Percentiles rank a stretch among this genome's conserved stretches.
Conservation (phyloP, 2,113 vertebrate species). For the Petroica traversi region DNA sequence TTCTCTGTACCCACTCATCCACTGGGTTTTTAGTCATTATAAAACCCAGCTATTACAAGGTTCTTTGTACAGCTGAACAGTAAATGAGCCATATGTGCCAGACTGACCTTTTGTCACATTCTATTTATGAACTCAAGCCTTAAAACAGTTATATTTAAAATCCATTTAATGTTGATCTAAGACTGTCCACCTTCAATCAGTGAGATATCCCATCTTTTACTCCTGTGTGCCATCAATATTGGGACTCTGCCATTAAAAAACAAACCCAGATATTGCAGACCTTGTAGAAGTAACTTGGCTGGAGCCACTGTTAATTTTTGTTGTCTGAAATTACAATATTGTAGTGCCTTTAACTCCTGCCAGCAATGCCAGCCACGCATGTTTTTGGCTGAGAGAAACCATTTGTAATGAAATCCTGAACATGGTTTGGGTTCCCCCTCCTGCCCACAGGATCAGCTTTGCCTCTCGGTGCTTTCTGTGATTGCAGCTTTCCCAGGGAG, state of each 20-base stretch:
- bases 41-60: background rate
- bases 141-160: background rate
- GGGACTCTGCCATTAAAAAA: background rate
- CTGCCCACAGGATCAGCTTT: background rate
- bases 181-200: background rate
- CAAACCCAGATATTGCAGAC: background rate
- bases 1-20: background rate
- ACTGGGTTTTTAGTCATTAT: background rate
- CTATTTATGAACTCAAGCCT: background rate
- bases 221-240: background rate
- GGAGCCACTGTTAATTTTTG: background rate
- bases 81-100: constrained; percentile 8
- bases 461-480: background rate
- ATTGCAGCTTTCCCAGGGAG: background rate
- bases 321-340: background rate
- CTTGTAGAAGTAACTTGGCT: background rate
- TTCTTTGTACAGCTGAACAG: background rate
- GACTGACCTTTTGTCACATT: background rate
- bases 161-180: background rate
- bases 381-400: background rate
- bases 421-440: fast-evolving
- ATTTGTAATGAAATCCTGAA: background rate
- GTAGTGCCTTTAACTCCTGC: background rate
- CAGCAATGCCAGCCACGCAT: background rate
- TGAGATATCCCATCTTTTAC: background rate